Conservation (phyloP, 1,140 invertebrate species). For the Thereuonema tuberculata region DNA sequence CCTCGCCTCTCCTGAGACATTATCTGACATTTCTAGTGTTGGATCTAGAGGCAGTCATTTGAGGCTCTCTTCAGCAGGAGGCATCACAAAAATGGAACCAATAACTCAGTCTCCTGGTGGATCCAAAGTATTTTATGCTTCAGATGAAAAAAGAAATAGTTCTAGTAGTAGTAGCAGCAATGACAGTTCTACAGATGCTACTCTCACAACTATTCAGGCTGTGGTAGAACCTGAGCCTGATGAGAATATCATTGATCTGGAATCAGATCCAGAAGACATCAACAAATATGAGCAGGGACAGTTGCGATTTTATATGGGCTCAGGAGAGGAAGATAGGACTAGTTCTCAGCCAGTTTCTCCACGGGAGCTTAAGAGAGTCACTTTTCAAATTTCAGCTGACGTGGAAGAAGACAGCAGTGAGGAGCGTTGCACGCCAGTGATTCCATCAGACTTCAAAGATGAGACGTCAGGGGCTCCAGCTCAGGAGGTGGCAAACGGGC, state of each 20-base stretch:
- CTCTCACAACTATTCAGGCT: slow-evolving; percentile 10
- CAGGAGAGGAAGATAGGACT: neutral
- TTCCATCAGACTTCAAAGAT: neutral
- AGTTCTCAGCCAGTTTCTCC: slow-evolving; percentile 14
- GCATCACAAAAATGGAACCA: neutral
- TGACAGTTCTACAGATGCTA: neutral
- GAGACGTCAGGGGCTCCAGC: slow-evolving; percentile 9
- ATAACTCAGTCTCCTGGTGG: neutral
- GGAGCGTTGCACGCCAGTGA: neutral
- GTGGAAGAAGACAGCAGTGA: slow-evolving; percentile 12
- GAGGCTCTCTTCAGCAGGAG: neutral
- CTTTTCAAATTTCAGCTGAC: slow-evolving; percentile 18
- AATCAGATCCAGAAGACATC: neutral
- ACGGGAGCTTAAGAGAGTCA: slow-evolving; percentile 17
- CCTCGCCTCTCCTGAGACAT: slow-evolving; percentile 66
- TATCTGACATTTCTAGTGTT: slow-evolving; percentile 57
- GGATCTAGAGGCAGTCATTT: slow-evolving; percentile 26
- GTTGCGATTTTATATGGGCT: slow-evolving; percentile 5
- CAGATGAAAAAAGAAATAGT: too few relatives aligned
- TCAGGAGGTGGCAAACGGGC: slow-evolving; percentile 14
- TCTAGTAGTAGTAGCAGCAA: neutral
- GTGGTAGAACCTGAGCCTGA: too few relatives aligned
- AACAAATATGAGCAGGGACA: neutral
- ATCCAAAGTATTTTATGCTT: neutral
- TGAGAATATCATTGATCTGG: neutral